Conservation (phyloP, 2,113 vertebrate species). For the Paradisaea rubra region DNA sequence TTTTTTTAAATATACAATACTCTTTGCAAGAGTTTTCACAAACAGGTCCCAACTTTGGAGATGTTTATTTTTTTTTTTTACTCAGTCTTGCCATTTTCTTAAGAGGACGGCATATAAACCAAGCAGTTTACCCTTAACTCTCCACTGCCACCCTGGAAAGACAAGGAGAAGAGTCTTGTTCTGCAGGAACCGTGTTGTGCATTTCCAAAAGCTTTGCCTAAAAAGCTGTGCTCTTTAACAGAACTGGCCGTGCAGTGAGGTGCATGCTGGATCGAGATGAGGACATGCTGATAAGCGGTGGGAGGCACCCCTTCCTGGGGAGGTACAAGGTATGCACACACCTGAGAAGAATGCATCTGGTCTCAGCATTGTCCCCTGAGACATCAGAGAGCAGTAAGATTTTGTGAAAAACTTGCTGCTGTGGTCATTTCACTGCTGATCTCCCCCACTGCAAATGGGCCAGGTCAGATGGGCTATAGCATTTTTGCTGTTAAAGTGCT, state of each 20-base stretch:
- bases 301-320: constrained; percentile 89
- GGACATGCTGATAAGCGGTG: constrained; percentile 93
- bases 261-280: constrained; percentile 95
- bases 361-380: neutral
- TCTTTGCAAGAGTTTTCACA: neutral
- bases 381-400: neutral
- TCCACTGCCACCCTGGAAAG: neutral
- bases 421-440: neutral
- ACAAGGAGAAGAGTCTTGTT: neutral
- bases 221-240: constrained; percentile 25
- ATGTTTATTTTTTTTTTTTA: neutral
- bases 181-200: neutral
- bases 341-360: neutral
- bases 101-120: neutral
- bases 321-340: constrained; percentile 81
- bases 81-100: neutral
- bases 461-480: neutral
- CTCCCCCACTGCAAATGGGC: neutral
- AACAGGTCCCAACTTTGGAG: neutral
- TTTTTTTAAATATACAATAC: neutral
- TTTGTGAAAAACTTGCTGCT: neutral
- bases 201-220: neutral
- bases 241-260: constrained; percentile 81
- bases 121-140: neutral
- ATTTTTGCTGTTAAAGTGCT: neutral